phyloP scores from a whole-genome alignment of 2,113 vertebrate genomes.

The Phrynosoma platyrhinos region DNA sequence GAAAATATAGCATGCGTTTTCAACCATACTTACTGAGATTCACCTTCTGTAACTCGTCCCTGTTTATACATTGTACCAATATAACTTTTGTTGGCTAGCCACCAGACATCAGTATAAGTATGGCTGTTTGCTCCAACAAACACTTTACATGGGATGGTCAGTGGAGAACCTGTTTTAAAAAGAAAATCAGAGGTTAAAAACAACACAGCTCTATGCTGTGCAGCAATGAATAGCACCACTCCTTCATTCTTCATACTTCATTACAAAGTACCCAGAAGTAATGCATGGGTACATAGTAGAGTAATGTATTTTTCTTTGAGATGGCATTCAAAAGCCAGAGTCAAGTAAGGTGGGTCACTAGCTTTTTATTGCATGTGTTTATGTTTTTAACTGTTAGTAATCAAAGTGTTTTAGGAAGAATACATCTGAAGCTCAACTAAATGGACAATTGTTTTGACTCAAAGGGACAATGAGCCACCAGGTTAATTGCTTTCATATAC shows the following conservation, averaged over 20 bases:
- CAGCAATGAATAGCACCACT: not conserved
- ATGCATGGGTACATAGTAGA: no score
- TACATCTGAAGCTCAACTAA: not conserved
- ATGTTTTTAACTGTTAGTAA: not conserved
- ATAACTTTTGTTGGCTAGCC: constrained; percentile 74
- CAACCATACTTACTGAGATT: constrained; percentile 71
- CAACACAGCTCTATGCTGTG: not conserved
- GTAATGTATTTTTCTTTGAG: not conserved
- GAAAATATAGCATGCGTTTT: not conserved
- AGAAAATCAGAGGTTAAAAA: constrained; percentile 1
- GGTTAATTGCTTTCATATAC: not conserved
- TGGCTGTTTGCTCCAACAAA: constrained; percentile 68
- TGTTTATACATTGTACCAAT: constrained; percentile 58
- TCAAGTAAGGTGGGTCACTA: not conserved
- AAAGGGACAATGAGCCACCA: not conserved
- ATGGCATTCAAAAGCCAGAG: not conserved
- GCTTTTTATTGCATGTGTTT: not conserved
- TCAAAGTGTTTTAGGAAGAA: not conserved
- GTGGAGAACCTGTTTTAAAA: constrained; percentile 73
- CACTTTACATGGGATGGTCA: constrained; percentile 80
- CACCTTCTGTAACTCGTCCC: constrained; percentile 71
- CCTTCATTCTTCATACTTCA: not conserved
- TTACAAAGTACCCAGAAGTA: no score
- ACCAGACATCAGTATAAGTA: constrained; percentile 63
- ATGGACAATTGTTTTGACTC: not conserved